Evolutionary conservation across 2,888 invertebrate genomes (phyloP), one percentile per base, ranked within the genome.

Genomic region (Leptopterna dolabrata): DNA sequence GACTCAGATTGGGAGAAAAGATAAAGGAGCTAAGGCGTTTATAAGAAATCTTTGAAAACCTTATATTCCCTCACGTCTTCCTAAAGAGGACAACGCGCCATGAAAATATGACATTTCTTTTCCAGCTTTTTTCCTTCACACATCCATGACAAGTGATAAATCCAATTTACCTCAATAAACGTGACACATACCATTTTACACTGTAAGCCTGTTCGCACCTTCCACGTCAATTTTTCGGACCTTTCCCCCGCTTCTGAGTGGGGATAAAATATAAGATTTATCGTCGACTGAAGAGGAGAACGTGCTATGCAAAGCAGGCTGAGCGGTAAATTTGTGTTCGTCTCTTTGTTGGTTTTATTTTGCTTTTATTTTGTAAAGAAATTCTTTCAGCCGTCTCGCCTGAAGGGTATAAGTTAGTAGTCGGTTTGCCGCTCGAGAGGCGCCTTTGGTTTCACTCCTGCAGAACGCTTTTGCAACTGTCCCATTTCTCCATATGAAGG

Each of bases 141-240:
- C 78, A 19, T 3, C 78, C 6, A 45, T 78, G 78, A 78, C 78
- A 78, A 78, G 78, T 78, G 78, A 78, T 78, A 78, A 78, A 78
- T 45, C 78, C 78, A 45, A 78, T 78, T 78, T 78, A 45, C 78
- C 78, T 45, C 78, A 78, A 78, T 78, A 78, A 78, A 63, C 63
- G 63, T 24, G 63, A 63, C 63, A 63, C 63, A 63, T 63, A 63
- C 63, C 63, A 24, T 63, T 63, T 63, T 24, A 63, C 63, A 63
- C 63, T 63, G 63, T 27, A 24, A 63, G 63, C 63, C 63, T 63
- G 63, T 63, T 63, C 63, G 27, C 63, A 63, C 63, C 63, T 63
- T 24, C 63, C 63, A 63, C 13, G 63, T 63, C 63, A 63, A 63
- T 63, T 63, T 63, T 27, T 24, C 24, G 24, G 7, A 24, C 11